These are phyloP conservation scores for Morpho helenor DNA, from an alignment of 2,888 invertebrate genomes.

Conservation along the genomic window DNA sequence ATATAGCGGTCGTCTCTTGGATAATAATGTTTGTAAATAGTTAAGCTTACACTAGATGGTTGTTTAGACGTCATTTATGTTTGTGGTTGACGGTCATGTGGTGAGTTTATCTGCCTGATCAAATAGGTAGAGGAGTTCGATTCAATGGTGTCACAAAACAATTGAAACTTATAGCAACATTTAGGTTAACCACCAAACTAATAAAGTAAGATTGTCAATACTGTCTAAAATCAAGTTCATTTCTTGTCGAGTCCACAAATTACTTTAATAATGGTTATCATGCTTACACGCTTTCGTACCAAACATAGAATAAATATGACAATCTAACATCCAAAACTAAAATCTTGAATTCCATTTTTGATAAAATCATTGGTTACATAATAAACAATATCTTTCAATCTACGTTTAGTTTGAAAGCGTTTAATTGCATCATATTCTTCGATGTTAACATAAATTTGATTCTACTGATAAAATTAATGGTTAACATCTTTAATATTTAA, in stretches of 20 bases:
- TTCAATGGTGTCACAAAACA: neutral
- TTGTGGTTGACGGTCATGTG: conserved; percentile 23
- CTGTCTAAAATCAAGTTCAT: neutral
- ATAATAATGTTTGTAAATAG: conserved; percentile 67
- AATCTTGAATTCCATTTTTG: neutral
- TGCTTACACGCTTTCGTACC: conserved; percentile 8
- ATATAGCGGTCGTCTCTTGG: conserved; percentile 8
- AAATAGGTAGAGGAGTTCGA: neutral
- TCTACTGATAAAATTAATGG: too few species aligned
- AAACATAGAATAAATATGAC: conserved; percentile 4
- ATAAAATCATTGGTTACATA: neutral
- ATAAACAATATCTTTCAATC: neutral
- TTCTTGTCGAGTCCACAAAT: neutral
- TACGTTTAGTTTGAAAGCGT: conserved; percentile 11
- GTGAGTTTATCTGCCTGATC: conserved; percentile 1
- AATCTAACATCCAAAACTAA: neutral
- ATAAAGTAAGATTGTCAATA: too few species aligned
- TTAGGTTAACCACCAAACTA: too few species aligned
- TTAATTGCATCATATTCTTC: neutral
- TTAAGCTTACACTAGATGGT: conserved; percentile 66
- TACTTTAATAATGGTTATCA: neutral
- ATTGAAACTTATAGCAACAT: too few species aligned
- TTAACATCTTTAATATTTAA: too few species aligned
- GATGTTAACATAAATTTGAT: too few species aligned
- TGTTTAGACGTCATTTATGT: conserved; percentile 36